Evolutionary conservation across 2,113 vertebrate genomes (phyloP).

Genomic region (Stegastes partitus): DNA sequence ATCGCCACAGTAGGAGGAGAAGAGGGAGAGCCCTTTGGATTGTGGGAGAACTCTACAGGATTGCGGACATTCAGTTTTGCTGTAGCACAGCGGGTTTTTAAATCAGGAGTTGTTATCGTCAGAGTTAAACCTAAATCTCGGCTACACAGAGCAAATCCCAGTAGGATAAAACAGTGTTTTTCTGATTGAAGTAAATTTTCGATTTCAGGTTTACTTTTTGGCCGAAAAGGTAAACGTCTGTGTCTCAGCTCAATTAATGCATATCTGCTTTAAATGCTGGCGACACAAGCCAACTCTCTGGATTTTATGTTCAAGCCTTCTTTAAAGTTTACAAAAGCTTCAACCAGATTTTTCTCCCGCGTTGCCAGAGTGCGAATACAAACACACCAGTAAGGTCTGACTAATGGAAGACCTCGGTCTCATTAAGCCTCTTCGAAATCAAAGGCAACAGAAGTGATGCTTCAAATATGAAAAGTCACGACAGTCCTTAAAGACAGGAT

Average conservation of each 20-base stretch:
- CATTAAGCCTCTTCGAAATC: not conserved
- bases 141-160: not conserved
- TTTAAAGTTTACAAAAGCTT: too few species aligned
- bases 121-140: not conserved
- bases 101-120: not conserved
- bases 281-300: too few species aligned
- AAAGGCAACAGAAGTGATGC: not conserved
- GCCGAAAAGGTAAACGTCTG: not conserved
- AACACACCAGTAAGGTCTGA: not conserved
- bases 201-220: not conserved
- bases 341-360: not conserved
- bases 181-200: too few species aligned
- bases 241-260: not conserved
- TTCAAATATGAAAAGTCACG: not conserved
- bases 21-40: slow-evolving; percentile 39
- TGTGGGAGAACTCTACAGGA: slow-evolving; percentile 40
- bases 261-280: slow-evolving; percentile 2
- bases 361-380: not conserved
- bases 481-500: too few species aligned
- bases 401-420: not conserved
- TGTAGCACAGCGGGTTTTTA: slow-evolving; percentile 14
- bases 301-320: too few species aligned
- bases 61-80: slow-evolving; percentile 29
- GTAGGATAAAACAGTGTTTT: not conserved
- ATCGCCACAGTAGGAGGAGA: slow-evolving; percentile 38